Conservation (phyloP, 1,140 invertebrate genomes). For the Cydia splendana region DNA sequence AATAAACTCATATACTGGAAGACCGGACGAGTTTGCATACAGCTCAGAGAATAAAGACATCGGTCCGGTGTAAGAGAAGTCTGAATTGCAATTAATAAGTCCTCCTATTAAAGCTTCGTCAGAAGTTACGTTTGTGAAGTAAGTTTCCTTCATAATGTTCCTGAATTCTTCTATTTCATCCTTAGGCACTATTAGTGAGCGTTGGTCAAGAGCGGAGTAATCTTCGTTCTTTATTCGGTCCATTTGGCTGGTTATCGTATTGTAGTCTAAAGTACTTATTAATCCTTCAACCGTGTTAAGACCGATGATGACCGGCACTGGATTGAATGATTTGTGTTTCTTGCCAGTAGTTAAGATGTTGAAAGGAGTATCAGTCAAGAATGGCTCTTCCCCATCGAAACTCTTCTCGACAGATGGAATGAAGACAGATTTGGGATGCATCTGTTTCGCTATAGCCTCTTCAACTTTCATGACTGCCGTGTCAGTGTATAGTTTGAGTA, state of each 20-base stretch:
- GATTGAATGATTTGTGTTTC: slow-evolving; percentile 48
- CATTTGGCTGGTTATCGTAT: slow-evolving; percentile 68
- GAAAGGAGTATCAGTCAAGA: slow-evolving; percentile 75
- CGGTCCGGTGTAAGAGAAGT: slow-evolving; percentile 65
- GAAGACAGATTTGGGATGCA: slow-evolving; percentile 71
- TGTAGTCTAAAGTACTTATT: slow-evolving; percentile 64
- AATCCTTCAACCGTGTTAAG: slow-evolving; percentile 70
- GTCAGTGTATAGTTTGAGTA: slow-evolving; percentile 58
- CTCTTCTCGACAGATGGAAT: slow-evolving; percentile 74
- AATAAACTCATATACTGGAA: slow-evolving; percentile 61
- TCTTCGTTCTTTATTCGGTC: slow-evolving; percentile 71
- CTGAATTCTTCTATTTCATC: slow-evolving; percentile 58
- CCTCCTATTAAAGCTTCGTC: slow-evolving; percentile 65
- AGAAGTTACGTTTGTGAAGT: slow-evolving; percentile 58
- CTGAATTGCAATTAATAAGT: slow-evolving; percentile 67
- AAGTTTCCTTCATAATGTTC: slow-evolving; percentile 58
- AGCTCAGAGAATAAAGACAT: slow-evolving; percentile 61
- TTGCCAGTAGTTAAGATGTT: slow-evolving; percentile 64
- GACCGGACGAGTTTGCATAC: slow-evolving; percentile 55
- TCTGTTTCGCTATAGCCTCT: slow-evolving; percentile 68
- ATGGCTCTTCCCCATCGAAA: slow-evolving; percentile 71
- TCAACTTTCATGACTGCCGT: slow-evolving; percentile 55
- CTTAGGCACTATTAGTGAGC: slow-evolving; percentile 49
- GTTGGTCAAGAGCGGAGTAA: slow-evolving; percentile 61
- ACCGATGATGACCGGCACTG: slow-evolving; percentile 78